Conservation (phyloP, 2,797 vertebrate genomes). For the Cygnus olor region DNA sequence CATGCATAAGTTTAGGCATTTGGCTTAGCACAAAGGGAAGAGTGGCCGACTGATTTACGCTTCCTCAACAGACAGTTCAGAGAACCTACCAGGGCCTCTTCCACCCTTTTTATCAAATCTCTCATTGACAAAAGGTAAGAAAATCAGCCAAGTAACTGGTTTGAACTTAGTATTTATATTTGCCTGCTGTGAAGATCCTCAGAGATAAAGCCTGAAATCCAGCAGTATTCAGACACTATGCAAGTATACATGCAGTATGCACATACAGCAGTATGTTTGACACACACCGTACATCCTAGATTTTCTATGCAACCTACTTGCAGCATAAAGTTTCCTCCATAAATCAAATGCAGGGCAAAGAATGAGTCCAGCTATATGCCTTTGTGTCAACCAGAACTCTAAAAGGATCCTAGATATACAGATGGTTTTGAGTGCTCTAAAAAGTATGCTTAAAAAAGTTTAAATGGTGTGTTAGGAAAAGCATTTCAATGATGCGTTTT, state of each 20-base stretch:
- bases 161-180: neutral
- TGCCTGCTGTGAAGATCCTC: neutral
- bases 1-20: rapidly evolving
- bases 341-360: neutral
- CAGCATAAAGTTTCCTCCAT: neutral
- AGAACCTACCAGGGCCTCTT: neutral
- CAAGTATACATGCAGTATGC: too few species aligned
- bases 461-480: neutral
- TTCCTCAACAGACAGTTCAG: neutral
- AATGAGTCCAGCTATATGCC: neutral
- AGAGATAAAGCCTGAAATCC: neutral
- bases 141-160: neutral
- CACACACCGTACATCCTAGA: too few species aligned
- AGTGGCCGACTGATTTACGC: neutral
- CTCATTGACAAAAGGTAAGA: neutral
- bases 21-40: neutral
- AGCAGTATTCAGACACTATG: neutral
- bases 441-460: neutral
- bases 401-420: neutral
- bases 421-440: neutral
- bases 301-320: neutral
- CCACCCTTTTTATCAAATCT: neutral
- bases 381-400: neutral
- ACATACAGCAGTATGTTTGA: neutral
- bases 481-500: neutral